Evolutionary conservation across 2,113 vertebrate genomes (phyloP).

Genomic region (Thermophis baileyi): DNA sequence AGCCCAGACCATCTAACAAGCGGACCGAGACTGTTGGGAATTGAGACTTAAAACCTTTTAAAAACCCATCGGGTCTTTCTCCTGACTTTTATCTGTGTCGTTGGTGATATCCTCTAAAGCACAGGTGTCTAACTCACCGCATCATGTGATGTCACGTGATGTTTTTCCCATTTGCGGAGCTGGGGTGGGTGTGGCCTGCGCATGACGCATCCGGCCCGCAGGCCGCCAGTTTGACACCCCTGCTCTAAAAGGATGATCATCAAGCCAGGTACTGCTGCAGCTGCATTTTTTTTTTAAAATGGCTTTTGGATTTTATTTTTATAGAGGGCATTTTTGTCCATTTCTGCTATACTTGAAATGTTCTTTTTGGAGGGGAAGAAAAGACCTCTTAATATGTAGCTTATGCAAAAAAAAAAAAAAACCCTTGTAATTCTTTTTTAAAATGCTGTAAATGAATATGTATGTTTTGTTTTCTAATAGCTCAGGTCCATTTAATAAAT

Average conservation of each 20-base stretch:
- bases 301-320: slow-evolving; percentile 57
- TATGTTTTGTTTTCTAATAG: slow-evolving; percentile 53
- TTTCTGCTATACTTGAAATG: slow-evolving; percentile 70
- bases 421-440: slow-evolving; percentile 60
- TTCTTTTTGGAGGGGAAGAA: slow-evolving; percentile 46
- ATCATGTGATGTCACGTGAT: accelerated
- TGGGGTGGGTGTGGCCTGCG: too few relatives aligned
- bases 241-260: slow-evolving; percentile 23
- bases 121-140: too few relatives aligned
- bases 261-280: slow-evolving; percentile 67
- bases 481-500: slow-evolving; percentile 42
- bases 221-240: too few relatives aligned
- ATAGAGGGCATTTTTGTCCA: slow-evolving; percentile 60
- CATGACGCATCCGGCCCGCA: too few relatives aligned
- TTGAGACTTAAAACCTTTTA: not conserved
- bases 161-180: too few relatives aligned
- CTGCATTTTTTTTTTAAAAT: slow-evolving; percentile 42
- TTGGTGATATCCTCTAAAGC: slow-evolving; percentile 28
- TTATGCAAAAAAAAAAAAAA: slow-evolving; percentile 65
- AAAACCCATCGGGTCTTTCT: not conserved
- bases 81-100: slow-evolving; percentile 56
- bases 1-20: not conserved
- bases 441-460: slow-evolving; percentile 58
- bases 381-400: slow-evolving; percentile 63
- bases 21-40: not conserved